phyloP scores from a whole-genome alignment of 2,888 invertebrate genomes.

The Schizaphis graminum region DNA sequence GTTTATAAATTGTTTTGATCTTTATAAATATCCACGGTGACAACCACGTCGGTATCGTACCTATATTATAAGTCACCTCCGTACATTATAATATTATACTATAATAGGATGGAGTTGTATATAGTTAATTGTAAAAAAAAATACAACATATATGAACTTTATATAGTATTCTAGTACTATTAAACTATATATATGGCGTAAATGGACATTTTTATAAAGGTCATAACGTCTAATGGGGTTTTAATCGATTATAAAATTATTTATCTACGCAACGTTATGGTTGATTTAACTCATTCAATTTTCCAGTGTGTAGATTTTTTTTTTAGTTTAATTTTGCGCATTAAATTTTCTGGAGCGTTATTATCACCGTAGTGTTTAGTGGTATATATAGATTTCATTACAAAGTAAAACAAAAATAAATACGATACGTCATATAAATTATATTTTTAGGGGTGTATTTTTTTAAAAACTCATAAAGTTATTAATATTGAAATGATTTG shows the following conservation, averaged over 20 bases:
- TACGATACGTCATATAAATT: not conserved
- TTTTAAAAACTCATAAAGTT: not conserved
- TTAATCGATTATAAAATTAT: conserved; percentile 26
- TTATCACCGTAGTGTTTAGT: conserved; percentile 15
- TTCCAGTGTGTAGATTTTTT: not conserved
- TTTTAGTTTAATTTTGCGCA: not conserved
- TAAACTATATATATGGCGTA: not conserved
- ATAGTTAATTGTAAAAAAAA: not conserved
- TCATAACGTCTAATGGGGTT: conserved; percentile 3
- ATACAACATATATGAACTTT: not conserved
- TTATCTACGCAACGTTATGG: conserved; percentile 28
- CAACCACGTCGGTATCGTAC: not conserved
- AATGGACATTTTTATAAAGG: conserved; percentile 4
- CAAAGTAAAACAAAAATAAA: conserved; percentile 1
- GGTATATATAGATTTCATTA: not conserved
- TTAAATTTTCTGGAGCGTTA: conserved; percentile 34
- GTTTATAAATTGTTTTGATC: not conserved
- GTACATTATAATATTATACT: not conserved
- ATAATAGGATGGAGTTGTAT: not conserved
- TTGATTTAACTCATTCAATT: conserved; percentile 38
- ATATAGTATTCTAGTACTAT: not conserved
- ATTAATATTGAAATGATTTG: not conserved
- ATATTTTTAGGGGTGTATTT: not conserved
- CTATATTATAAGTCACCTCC: not conserved
- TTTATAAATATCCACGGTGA: not conserved